These are phyloP conservation scores for Aleiodes testaceus DNA, from an alignment of 2,888 invertebrate genomes.

Conservation along the genomic window DNA sequence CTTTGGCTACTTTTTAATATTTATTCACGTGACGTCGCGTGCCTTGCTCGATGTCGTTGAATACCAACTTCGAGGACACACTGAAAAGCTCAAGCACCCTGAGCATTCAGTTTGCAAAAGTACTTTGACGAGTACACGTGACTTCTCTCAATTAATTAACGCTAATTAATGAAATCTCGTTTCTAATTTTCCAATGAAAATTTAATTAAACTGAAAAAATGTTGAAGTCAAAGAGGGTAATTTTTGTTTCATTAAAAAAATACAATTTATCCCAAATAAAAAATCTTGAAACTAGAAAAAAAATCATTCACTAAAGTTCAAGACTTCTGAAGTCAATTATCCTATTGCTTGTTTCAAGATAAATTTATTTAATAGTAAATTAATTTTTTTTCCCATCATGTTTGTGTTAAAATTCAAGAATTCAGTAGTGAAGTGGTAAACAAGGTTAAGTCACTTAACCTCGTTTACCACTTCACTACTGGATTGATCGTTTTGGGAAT, in stretches of 20 bases:
- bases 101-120: conserved; percentile 33
- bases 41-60: conserved; percentile 48
- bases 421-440: too few relatives aligned
- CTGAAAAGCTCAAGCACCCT: conserved; percentile 40
- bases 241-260: too few relatives aligned
- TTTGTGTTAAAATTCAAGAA: too few relatives aligned
- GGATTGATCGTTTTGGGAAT: too few relatives aligned
- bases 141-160: background rate
- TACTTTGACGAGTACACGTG: conserved; percentile 24
- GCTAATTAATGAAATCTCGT: background rate
- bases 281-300: too few relatives aligned
- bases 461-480: too few relatives aligned
- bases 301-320: too few relatives aligned
- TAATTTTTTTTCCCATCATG: background rate
- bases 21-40: conserved; percentile 51
- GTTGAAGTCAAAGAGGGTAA: conserved; percentile 62
- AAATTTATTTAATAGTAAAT: too few relatives aligned
- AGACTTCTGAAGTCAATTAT: too few relatives aligned
- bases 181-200: background rate
- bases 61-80: conserved; percentile 42
- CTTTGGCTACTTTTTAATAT: conserved; percentile 43
- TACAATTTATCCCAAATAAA: too few relatives aligned
- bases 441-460: too few relatives aligned
- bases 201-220: conserved; percentile 48
- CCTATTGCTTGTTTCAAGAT: too few relatives aligned